Evolutionary conservation across 2,113 vertebrate species (phyloP), one percentile per base, ranked within the genome.

Genomic region (Lepidothrix coronata): DNA sequence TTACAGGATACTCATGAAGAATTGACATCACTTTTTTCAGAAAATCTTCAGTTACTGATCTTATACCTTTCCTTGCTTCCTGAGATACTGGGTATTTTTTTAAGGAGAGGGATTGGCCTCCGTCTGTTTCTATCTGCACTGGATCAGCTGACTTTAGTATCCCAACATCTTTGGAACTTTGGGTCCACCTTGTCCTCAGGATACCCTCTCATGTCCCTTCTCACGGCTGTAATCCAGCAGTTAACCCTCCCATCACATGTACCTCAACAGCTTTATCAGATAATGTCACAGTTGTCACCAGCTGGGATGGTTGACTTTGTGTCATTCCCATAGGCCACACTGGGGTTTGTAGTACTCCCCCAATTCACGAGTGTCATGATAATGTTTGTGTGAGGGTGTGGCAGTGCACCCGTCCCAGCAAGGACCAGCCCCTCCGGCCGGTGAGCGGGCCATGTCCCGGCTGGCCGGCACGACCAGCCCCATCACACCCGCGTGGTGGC

Each of bases 401-500:
- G 55, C 55, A 57, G 20, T 33, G 55, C 55, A 33, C 55, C 55
- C 20, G 5, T 22, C 31, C 31, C 55, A 57, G 55, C 55, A 57
- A 14, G 55, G 31, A 57, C 43, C 51, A 81, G 37, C 59, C 27
- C 37, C 51, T 37, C 43, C 21, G 30, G 57, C 66, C 0, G 0
- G 20, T 48, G 58, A 63, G 5, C 17, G 0, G 0, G n/a, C 25
- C 58, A 35, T 6, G 28, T 58, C 68, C 27, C 0, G n/a, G n/a
- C 30, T 58, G 51, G 35, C 43, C 59, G 80, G 35, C 43, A n/a
- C 49, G 75, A 57, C 7, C 0, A 1, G 49, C 41, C 41, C 43
- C 19, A 20, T n/a, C 55, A 58, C 33, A 22, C 31, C 55, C 14
- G 31, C 13, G 8, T 51, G 31, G 25, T 15, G 35, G 21, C 2